phyloP scores from a whole-genome alignment of 2,797 vertebrate genomes.

The Epinephelus coioides region DNA sequence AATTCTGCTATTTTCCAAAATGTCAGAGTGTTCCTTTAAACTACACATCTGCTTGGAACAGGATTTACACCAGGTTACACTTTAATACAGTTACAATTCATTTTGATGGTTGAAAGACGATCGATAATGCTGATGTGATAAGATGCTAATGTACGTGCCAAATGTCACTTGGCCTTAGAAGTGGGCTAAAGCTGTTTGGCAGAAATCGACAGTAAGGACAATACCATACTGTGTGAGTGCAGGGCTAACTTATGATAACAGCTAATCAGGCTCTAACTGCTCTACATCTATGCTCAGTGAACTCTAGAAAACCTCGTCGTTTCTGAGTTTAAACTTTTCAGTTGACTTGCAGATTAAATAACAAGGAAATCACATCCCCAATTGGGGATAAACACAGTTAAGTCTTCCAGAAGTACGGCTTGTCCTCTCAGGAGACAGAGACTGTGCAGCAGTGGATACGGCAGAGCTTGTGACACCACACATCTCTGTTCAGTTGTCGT shows the following conservation, averaged over 20 bases:
- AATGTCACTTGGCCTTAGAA: conserved; percentile 7
- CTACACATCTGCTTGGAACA: neutral
- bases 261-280: neutral
- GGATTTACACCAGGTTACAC: neutral
- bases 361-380: conserved; percentile 43
- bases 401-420: conserved; percentile 58
- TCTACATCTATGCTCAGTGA: conserved; percentile 14
- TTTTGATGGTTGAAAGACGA: neutral
- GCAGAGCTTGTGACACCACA: conserved; percentile 65
- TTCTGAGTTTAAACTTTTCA: conserved; percentile 39
- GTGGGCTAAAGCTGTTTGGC: neutral
- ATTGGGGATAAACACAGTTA: conserved; percentile 56
- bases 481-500: conserved; percentile 72
- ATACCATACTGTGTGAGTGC: neutral
- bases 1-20: neutral
- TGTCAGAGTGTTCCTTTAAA: neutral
- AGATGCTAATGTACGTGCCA: neutral
- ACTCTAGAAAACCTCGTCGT: conserved; percentile 34
- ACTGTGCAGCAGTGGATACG: conserved; percentile 29
- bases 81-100: neutral
- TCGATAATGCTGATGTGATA: conserved; percentile 4
- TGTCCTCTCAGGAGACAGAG: conserved; percentile 54
- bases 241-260: neutral
- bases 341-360: conserved; percentile 64
- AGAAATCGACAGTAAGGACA: neutral